A percentile compares a stretch with the other conserved stretches of the same genome.
Evolutionary conservation across 2,888 invertebrate genomes (phyloP).

Genomic region (Monoplex corrugatus): DNA sequence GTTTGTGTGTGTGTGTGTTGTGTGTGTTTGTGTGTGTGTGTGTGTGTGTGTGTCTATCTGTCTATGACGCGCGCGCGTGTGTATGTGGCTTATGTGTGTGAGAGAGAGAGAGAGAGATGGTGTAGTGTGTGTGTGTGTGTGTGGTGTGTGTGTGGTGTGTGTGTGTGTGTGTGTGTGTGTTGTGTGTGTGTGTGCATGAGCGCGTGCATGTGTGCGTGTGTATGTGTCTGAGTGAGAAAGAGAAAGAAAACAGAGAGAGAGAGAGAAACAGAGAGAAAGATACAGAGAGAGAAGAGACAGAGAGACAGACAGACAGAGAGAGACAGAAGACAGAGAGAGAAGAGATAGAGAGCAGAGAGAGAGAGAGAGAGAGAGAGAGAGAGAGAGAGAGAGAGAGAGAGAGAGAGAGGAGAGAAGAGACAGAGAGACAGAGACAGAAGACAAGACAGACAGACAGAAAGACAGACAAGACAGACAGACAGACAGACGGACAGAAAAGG

Average conservation of each 20-base stretch:
- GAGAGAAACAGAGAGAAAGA: too few relatives aligned
- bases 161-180: too few relatives aligned
- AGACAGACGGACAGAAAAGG: too few relatives aligned
- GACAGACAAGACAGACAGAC: not conserved
- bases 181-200: too few relatives aligned
- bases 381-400: not conserved
- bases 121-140: too few relatives aligned
- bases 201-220: too few relatives aligned
- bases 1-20: not conserved
- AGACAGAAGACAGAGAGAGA: not conserved
- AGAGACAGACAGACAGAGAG: not conserved
- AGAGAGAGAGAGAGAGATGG: not conserved
- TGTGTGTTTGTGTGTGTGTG: too few relatives aligned
- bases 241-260: not conserved
- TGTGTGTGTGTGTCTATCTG: too few relatives aligned
- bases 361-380: not conserved
- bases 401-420: not conserved
- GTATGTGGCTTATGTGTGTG: too few relatives aligned
- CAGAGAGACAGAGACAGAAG: not conserved
- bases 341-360: not conserved
- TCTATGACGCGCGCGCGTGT: too few relatives aligned
- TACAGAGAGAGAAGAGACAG: not conserved
- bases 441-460: not conserved
- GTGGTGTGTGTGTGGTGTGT: not conserved
- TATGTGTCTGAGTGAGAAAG: too few relatives aligned